Conservation (phyloP, 1,140 invertebrate species). For the Saxidomus purpurata region DNA sequence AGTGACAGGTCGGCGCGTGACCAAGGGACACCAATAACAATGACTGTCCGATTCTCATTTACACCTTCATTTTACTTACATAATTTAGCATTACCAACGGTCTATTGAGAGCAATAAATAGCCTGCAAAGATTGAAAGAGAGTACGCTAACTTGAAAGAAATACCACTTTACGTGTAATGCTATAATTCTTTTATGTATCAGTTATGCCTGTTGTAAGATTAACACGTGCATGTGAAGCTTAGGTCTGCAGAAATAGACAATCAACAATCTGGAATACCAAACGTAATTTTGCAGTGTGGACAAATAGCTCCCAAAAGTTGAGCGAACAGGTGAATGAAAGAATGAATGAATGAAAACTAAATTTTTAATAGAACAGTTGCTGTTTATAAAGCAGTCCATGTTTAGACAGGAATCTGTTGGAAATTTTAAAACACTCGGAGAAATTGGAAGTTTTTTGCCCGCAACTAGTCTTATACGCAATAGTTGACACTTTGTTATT, state of each 20-base stretch:
- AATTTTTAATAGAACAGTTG: too few species aligned
- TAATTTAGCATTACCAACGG: not conserved
- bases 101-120: conserved; percentile 26
- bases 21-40: not conserved
- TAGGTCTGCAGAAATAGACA: not conserved
- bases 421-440: too few species aligned
- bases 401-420: too few species aligned
- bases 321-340: too few species aligned
- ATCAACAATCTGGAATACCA: too few species aligned
- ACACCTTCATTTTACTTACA: not conserved
- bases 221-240: conserved; percentile 42
- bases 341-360: not conserved
- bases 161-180: conserved; percentile 16
- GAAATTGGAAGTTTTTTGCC: too few species aligned
- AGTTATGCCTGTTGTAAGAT: not conserved
- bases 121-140: not conserved
- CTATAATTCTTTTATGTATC: conserved; percentile 40
- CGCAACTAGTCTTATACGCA: too few species aligned
- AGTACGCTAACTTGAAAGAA: conserved; percentile 1
- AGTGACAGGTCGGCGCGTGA: not conserved
- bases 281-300: too few species aligned
- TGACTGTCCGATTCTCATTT: not conserved
- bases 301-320: too few species aligned
- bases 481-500: too few species aligned
- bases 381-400: too few species aligned